Conservation (phyloP, 2,888 invertebrate species). For the Heteropelma amictum region DNA sequence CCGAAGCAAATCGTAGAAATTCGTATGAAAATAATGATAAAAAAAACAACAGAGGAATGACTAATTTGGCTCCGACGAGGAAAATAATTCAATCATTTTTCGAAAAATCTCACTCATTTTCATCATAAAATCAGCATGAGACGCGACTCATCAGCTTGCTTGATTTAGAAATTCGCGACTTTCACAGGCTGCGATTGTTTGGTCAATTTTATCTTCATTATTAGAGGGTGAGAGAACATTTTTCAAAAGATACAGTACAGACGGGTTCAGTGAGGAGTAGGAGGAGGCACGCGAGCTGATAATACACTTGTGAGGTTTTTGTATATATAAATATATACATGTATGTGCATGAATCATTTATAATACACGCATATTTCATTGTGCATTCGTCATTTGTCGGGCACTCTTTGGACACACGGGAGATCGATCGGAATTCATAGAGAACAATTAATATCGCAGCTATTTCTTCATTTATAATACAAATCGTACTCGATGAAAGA, state of each 20-base stretch:
- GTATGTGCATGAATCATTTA: constrained; percentile 56
- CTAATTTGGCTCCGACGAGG: background rate
- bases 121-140: constrained; percentile 61
- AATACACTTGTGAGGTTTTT: constrained; percentile 74
- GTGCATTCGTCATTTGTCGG: constrained; percentile 33
- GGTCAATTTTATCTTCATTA: constrained; percentile 3
- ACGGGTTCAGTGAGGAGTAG: constrained; percentile 67
- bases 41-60: constrained; percentile 3
- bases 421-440: background rate
- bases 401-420: constrained; percentile 24
- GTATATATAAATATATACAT: no score
- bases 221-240: constrained; percentile 52
- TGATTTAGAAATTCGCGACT: constrained; percentile 55
- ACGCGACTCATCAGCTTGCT: constrained; percentile 63
- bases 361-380: constrained; percentile 47
- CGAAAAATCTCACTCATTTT: constrained; percentile 48
- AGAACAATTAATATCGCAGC: background rate
- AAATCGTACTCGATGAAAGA: background rate
- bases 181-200: constrained; percentile 38
- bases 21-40: background rate
- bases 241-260: constrained; percentile 49
- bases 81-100: constrained; percentile 28
- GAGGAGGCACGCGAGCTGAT: constrained; percentile 73
- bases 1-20: constrained; percentile 8
- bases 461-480: background rate